Evolutionary conservation across 2,113 vertebrate genomes (phyloP), one percentile per base, ranked within the genome.

Genomic region (Scalopus aquaticus): DNA sequence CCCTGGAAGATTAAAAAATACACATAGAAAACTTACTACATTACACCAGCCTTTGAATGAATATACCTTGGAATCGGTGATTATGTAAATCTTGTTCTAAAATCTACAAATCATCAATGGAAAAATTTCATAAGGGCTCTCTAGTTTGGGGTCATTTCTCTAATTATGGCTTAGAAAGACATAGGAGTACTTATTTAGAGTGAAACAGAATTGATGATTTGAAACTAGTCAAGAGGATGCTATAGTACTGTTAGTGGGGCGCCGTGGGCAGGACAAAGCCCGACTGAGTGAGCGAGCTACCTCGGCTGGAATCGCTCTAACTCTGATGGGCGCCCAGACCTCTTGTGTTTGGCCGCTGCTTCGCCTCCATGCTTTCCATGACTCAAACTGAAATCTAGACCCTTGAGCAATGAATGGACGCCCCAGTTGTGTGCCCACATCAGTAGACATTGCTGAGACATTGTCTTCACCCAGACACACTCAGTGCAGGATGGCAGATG

Each of bases 11-110:
- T 95, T 79, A 74, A 81, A 96, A 92, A 84, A 65, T 24, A 54
- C 39, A n/a, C 39, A 28, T 10, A 51, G 32, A 82, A 89, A 42
- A 7, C 32, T 79, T 69, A 39, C 90, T 73, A 62, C 70, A 19
- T 78, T 93, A 95, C 20, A 93, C 60, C 67, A 83, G 76, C 64
- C 74, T 94, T 96, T 96, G 94, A 96, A 96, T 78, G 67, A 62
- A 39, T 95, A 70, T 97, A 90, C 88, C n/a, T 96, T 94, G 35
- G 65, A 96, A 70, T 22, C 46, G 51, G 37, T 97, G 90, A 97
- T 96, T 97, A 95, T 96, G 78, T 69, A 76, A 80, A 89, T 69
- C 58, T 87, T 97, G 67, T 96, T 97, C 92, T 92, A 96, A 96
- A 94, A 0, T 0, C n/a, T 94, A 35, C 42, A 0, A 0, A n/a